Percentiles rank a stretch among this genome's conserved stretches.
Evolutionary conservation across 2,797 vertebrate genomes (phyloP).

Genomic region (Pangasius larnaudii): DNA sequence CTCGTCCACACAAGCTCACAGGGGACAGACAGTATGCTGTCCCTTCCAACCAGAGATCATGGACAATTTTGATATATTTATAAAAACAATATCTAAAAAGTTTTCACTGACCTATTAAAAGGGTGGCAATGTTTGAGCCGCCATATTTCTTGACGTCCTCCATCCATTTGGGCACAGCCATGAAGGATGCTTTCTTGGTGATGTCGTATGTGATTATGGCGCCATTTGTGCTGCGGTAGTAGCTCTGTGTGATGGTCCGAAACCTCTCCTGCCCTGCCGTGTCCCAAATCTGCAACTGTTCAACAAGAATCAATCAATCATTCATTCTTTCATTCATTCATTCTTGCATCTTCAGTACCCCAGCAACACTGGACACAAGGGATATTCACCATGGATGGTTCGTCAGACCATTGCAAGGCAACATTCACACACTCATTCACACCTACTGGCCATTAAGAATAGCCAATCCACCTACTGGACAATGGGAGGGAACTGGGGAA

Average conservation of each 20-base stretch:
- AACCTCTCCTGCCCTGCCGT: conserved; percentile 87
- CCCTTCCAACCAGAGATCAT: not conserved
- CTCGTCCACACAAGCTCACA: not conserved
- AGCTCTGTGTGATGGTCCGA: conserved; percentile 87
- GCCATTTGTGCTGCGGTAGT: conserved; percentile 86
- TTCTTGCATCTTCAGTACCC: not conserved
- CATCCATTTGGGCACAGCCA: conserved; percentile 85
- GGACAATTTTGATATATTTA: not conserved
- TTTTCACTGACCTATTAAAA: conserved; percentile 80
- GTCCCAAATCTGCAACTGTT: conserved; percentile 88
- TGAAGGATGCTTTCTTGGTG: conserved; percentile 81
- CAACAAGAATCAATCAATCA: not conserved
- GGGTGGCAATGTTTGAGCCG: conserved; percentile 82
- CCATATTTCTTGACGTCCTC: conserved; percentile 86
- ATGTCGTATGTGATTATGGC: conserved; percentile 88
- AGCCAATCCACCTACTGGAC: not conserved
- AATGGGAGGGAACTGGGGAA: not conserved
- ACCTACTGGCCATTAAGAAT: not conserved
- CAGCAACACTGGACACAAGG: not conserved
- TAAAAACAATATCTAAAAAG: not conserved
- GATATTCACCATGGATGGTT: not conserved
- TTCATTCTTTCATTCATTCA: not conserved
- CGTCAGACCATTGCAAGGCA: too few relatives aligned
- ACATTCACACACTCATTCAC: not conserved
- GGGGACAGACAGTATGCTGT: not conserved